Percentiles rank a stretch among this genome's conserved stretches.
phyloP scores from a whole-genome alignment of 2,797 vertebrate genomes.

The Cirrhinus molitorella region DNA sequence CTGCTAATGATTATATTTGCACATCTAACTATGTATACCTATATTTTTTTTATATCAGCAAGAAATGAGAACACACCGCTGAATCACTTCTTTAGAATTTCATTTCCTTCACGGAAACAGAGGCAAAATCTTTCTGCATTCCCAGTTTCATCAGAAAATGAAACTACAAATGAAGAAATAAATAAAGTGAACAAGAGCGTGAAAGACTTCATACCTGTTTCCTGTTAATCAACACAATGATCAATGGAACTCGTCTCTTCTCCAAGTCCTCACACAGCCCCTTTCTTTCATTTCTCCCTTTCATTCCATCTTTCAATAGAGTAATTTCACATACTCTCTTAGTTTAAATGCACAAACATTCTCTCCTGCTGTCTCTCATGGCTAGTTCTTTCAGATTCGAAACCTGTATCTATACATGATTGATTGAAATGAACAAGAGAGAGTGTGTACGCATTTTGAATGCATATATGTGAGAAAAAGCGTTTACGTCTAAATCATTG shows the following conservation, averaged over 20 bases:
- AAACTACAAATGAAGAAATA: constrained; percentile 24
- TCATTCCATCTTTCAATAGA: constrained; percentile 2
- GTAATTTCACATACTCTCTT: constrained; percentile 2
- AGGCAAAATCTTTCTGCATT: neutral
- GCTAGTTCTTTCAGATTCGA: constrained; percentile 8
- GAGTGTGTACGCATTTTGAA: neutral
- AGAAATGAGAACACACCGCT: neutral
- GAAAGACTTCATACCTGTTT: constrained; percentile 17
- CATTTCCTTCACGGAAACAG: constrained; percentile 25
- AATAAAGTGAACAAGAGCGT: neutral
- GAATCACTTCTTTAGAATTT: constrained; percentile 7
- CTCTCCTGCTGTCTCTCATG: neutral
- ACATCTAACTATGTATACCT: neutral
- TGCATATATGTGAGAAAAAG: neutral
- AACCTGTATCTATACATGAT: neutral
- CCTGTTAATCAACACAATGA: constrained; percentile 41
- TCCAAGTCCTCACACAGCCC: neutral
- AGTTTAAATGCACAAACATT: constrained; percentile 7
- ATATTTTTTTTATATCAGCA: neutral
- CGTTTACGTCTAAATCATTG: neutral
- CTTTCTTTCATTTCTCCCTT: neutral
- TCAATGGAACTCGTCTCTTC: constrained; percentile 31
- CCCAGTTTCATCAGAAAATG: constrained; percentile 19
- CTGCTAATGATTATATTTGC: neutral
- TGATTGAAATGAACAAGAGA: constrained; percentile 23